Conservation (phyloP, 2,113 vertebrate species). For the Triplophysa dalaica region DNA sequence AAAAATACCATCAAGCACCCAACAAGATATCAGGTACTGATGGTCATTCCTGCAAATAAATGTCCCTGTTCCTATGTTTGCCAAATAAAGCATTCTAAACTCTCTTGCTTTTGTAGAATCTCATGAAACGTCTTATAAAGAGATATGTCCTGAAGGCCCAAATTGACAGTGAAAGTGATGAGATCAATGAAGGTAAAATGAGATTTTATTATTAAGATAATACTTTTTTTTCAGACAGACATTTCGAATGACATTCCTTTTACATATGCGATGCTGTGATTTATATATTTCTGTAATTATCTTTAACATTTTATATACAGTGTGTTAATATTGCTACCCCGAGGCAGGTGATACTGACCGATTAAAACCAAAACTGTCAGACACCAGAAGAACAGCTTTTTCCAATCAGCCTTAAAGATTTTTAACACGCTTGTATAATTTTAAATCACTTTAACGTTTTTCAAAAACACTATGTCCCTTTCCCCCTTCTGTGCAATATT, state of each 20-base stretch:
- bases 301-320: background rate
- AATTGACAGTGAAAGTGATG: conserved; percentile 55
- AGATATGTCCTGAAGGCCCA: conserved; percentile 57
- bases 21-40: conserved; percentile 56
- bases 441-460: too few relatives aligned
- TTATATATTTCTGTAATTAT: background rate
- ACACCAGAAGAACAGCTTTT: too few relatives aligned
- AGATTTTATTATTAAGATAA: background rate
- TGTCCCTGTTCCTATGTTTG: background rate
- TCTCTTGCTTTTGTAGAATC: conserved; percentile 35
- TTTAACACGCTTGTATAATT: too few relatives aligned
- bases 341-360: too few relatives aligned
- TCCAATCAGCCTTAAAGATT: too few relatives aligned
- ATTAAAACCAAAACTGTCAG: too few relatives aligned
- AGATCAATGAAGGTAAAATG: conserved; percentile 52
- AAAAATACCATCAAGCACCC: conserved; percentile 56
- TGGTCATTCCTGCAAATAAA: background rate
- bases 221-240: too few relatives aligned
- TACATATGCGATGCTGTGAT: background rate
- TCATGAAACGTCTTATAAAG: conserved; percentile 60
- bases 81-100: background rate
- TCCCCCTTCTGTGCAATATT: too few relatives aligned
- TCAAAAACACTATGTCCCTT: too few relatives aligned
- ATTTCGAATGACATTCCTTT: too few relatives aligned
- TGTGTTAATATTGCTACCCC: background rate